A percentile compares a stretch with the other conserved stretches of the same genome.
Conservation (phyloP, 2,797 vertebrate genomes). For the Hippocampus kuda region DNA sequence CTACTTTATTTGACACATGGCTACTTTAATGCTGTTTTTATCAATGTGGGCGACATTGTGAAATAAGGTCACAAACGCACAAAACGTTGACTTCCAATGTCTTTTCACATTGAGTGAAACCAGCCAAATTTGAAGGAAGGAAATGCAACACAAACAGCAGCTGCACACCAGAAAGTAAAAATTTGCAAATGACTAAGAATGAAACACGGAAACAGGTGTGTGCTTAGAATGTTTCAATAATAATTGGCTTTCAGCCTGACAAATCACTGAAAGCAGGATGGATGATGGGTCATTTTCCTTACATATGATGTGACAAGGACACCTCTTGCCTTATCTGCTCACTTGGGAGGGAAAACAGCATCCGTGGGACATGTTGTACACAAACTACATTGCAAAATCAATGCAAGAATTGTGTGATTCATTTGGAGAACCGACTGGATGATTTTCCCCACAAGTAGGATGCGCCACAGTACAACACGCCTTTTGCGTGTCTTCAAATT, state of each 20-base stretch:
- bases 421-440: neutral
- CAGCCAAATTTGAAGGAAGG: neutral
- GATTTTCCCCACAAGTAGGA: constrained; percentile 16
- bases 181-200: neutral
- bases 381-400: neutral
- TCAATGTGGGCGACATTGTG: neutral
- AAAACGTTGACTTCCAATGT: neutral
- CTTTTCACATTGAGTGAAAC: neutral
- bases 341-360: neutral
- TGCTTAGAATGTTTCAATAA: neutral
- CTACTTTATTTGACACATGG: neutral
- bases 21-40: neutral
- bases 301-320: neutral
- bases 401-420: neutral
- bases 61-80: neutral
- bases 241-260: neutral
- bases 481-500: neutral
- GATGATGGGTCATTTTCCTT: neutral
- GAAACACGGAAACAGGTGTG: neutral
- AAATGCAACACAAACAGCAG: neutral
- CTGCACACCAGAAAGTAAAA: neutral
- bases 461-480: constrained; percentile 6
- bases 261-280: neutral
- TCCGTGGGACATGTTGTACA: neutral
- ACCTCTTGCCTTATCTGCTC: neutral